Evolutionary conservation across 1,140 invertebrate genomes (phyloP), one percentile per base, ranked within the genome.

Genomic region (Drosophila suzukii): DNA sequence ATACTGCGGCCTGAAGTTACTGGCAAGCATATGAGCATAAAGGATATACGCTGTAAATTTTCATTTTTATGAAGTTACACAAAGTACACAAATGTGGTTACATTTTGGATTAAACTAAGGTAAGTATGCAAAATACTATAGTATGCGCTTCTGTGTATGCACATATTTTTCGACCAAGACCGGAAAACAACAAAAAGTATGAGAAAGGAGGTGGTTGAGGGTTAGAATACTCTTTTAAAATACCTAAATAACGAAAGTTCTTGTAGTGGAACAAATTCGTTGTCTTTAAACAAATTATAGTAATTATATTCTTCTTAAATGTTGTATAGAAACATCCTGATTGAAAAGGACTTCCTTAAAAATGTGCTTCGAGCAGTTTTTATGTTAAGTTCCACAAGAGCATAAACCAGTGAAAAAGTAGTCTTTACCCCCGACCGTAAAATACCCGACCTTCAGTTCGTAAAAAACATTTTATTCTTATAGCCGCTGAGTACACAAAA

Each of bases 21-120:
- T 85, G 59, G 72, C 61, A 76, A 76, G 62, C 74, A 81, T 86
- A 86, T 85, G 82, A 86, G 78, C 82, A 85, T 86, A 85, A 82
- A 88, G 70, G 78, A 78, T 86, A 78, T 82, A 72, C 75, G 83
- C 68, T 82, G 75, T 86, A 86, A 82, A 86, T 86, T 88, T 86
- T 88, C 83, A 88, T 86, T 86, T 88, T 85, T 88, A 79, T 86
- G 78, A 86, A 86, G 82, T 79, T 88, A 65, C 78, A 86, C 78
- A 88, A 82, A 79, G 83, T 88, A 86, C 74, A 58, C 73, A 67
- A 85, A 86, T 86, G 83, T 86, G 78, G 83, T 86, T 88, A 79
- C 79, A 82, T 75, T 86, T 88, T 82, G 83, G 83, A 86, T 86
- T 88, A 88, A 82, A 79, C 70, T 75, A 77, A 77, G 73, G 74